Evolutionary conservation across 2,888 invertebrate species (phyloP).

Genomic region (Caenorhabditis wallacei): DNA sequence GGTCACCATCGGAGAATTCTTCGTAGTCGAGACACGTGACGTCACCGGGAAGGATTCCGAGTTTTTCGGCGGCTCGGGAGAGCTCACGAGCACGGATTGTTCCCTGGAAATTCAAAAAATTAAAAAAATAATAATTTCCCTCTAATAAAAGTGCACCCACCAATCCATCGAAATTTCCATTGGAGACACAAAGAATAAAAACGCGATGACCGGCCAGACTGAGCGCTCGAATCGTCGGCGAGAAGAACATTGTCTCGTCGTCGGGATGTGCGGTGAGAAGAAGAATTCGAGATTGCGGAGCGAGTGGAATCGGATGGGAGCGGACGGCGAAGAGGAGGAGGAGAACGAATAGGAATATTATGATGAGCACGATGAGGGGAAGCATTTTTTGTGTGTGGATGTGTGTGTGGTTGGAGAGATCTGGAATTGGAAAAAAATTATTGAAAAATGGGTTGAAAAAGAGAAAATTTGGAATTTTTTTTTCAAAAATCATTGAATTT

Average conservation of each 20-base stretch:
- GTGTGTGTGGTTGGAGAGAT: not conserved
- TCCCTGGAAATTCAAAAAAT: conserved; percentile 85
- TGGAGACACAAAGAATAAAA: conserved; percentile 72
- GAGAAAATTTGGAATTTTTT: no score
- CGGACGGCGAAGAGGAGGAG: conserved; percentile 68
- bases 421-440: not conserved
- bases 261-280: conserved; percentile 96
- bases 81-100: conserved; percentile 89
- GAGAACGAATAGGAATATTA: conserved; percentile 65
- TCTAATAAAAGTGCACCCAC: conserved; percentile 25
- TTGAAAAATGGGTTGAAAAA: no score
- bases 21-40: conserved; percentile 87
- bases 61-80: conserved; percentile 89
- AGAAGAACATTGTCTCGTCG: conserved; percentile 99
- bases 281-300: conserved; percentile 85
- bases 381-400: conserved; percentile 44
- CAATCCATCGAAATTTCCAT: conserved; percentile 72
- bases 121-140: not conserved
- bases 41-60: conserved; percentile 90
- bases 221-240: conserved; percentile 86
- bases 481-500: no score
- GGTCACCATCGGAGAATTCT: conserved; percentile 89
- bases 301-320: conserved; percentile 56
- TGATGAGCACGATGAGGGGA: conserved; percentile 52
- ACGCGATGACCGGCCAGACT: conserved; percentile 64